Base-by-base conservation (phyloP, 2,797 vertebrate species). In the Heteromormyrus szaboi region DNA sequence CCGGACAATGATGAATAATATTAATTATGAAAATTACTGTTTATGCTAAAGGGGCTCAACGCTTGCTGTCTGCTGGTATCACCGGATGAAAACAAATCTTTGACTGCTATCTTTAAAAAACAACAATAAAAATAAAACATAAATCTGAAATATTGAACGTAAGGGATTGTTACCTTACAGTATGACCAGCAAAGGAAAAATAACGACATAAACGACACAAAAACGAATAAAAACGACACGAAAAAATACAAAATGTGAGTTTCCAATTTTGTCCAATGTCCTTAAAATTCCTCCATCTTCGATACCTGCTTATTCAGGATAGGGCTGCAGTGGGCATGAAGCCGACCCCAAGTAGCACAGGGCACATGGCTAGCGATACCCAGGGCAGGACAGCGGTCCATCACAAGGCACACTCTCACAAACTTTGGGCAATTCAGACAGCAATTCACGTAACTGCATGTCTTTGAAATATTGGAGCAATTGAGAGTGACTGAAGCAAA, bases 11-110 rank as follows among this genome's bases (percentile, higher is more conserved):
- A 84, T 29, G 22, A 50, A 17, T 85, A 29, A 51, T 50, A 89
- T 41, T 89, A 68, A 62, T 14, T 44, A 83, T n/a, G n/a, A 14
- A 48, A 54, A 84, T 50, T 33, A 29, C 37, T 53, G 54, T 41
- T 84, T 54, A 88, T 17, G 59, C 29, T 4, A 87, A 50, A 54
- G 84, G n/a, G 3, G 22, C 22, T 88, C 44, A 50, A 14, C 88
- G 8, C 25, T 56, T 84, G 88, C 53, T 56, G 29, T 85, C 79
- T 46, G 88, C 88, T 59, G 88, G 53, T 56, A 50, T 89, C 81
- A 22, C 29, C 37, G 59, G 54, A 89, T 68, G 25, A 68, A 68
- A 37, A 56, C 48, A 25, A 68, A 65, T 29, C 56, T 59, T 84
- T 41, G 53, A 46, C 25, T 41, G 44, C 44, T 3, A 48, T 88